Conservation (phyloP, 2,888 invertebrate genomes). For the Galeruca laticollis region DNA sequence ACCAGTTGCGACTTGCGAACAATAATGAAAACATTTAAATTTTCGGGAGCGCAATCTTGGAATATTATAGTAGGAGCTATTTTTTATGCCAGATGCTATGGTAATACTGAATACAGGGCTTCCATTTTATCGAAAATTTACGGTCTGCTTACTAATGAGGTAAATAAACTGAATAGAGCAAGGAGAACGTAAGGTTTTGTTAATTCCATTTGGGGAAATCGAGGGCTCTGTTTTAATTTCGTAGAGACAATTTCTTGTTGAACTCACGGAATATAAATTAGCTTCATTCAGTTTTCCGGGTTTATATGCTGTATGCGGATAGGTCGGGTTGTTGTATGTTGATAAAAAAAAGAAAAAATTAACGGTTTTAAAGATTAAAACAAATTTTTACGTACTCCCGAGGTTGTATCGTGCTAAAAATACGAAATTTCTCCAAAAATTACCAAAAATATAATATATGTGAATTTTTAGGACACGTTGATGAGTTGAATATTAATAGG, state of each 20-base stretch:
- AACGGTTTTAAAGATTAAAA: too few relatives aligned
- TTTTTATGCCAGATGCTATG: slow-evolving; percentile 23
- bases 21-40: slow-evolving; percentile 29
- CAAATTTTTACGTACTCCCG: too few relatives aligned
- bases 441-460: too few relatives aligned
- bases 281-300: not conserved
- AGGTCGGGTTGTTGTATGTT: not conserved
- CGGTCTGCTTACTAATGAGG: slow-evolving; percentile 42
- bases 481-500: too few relatives aligned
- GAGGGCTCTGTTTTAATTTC: slow-evolving; percentile 24
- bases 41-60: slow-evolving; percentile 23
- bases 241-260: slow-evolving; percentile 1
- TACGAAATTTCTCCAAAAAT: too few relatives aligned
- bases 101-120: slow-evolving; percentile 13
- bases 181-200: slow-evolving; percentile 24
- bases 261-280: slow-evolving; percentile 20
- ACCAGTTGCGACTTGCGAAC: slow-evolving; percentile 11
- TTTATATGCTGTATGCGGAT: not conserved
- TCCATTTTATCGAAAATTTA: slow-evolving; percentile 38
- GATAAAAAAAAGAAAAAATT: not conserved
- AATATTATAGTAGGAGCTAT: slow-evolving; percentile 26
- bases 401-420: too few relatives aligned
- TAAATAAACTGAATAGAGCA: slow-evolving; percentile 36
- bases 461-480: too few relatives aligned
- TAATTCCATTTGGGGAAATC: slow-evolving; percentile 20